A percentile compares a stretch with the other conserved stretches of the same genome.
phyloP scores from a whole-genome alignment of 2,113 vertebrate species.

The Procavia capensis region DNA sequence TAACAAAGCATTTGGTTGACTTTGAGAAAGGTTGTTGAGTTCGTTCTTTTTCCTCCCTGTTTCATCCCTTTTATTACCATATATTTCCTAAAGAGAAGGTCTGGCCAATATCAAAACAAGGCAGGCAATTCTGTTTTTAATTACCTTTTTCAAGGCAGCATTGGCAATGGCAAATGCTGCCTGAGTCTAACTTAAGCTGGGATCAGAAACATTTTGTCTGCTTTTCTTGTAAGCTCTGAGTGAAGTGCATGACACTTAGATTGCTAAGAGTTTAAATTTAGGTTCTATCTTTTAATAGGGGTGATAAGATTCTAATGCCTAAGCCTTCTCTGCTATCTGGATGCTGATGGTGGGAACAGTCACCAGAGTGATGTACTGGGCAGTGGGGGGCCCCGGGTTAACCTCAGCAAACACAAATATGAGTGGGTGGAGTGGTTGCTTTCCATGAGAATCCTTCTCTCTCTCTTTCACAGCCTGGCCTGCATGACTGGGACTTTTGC shows the following conservation, averaged over 20 bases:
- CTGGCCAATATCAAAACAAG: constrained; percentile 77
- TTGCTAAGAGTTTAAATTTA: constrained; percentile 75
- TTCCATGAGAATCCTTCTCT: constrained; percentile 84
- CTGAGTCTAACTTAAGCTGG: constrained; percentile 3
- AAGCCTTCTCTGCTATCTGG: constrained; percentile 70
- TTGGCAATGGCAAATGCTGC: neutral
- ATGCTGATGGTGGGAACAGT: constrained; percentile 75
- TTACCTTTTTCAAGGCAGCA: constrained; percentile 67
- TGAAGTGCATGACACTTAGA: constrained; percentile 53
- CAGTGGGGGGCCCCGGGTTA: constrained; percentile 74
- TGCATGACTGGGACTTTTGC: constrained; percentile 69
- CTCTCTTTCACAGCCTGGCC: constrained; percentile 82
- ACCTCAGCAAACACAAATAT: constrained; percentile 81
- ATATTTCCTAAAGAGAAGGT: constrained; percentile 76
- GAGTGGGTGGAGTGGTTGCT: constrained; percentile 79
- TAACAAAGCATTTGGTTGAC: constrained; percentile 42
- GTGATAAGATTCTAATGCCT: constrained; percentile 75
- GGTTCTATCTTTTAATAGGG: constrained; percentile 82
- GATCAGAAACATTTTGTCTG: constrained; percentile 58
- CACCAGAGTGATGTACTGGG: constrained; percentile 61
- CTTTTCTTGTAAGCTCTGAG: constrained; percentile 62
- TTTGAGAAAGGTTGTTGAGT: constrained; percentile 71
- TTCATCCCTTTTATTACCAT: constrained; percentile 75
- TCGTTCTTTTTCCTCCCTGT: constrained; percentile 66
- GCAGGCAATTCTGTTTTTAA: constrained; percentile 75